Base-by-base conservation (phyloP, 2,888 invertebrate species). In the Odontocolon sp. region DNA sequence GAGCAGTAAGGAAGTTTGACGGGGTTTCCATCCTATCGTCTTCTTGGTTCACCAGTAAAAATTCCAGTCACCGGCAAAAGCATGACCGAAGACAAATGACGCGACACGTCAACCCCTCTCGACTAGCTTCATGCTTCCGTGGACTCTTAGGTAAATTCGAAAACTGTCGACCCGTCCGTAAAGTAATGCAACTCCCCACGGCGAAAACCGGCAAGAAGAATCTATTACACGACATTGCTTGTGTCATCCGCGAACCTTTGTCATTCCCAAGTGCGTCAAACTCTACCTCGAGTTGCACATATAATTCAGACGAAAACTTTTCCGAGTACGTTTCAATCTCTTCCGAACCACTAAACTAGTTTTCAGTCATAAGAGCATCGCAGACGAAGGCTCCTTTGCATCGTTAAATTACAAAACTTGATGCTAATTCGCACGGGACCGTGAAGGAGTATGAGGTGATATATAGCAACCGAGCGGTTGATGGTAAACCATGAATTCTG, bases 131-230 rank as follows among this genome's bases (percentile, higher is more conserved):
- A 50, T 56, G 47, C 26, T 47, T 28, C 36, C 76, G 18, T 52
- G 56, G 57, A 64, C 77, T 73, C 73, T 77, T 77, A 77, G 77
- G 77, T 77, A 77, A 77, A 77, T 77, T 77, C 73, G 69, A 77
- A 77, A 73, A 77, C 73, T 77, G 73, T 73, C 73, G 69, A 73
- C 68, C 73, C 47, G 64, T 56, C 72, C 73, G 64, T 73, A 68
- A 73, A 73, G 73, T 77, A 69, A 73, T 73, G 73, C 69, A 59
- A 73, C 57, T 77, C 57, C 0, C 47, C 54, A 31, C 21, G 26
- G 56, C 6, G 11, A 26, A 69, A 64, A 70, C 70, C 50, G 64
- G 57, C 74, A 63, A 54, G 73, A 66, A 69, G 64, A 77, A 77
- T 77, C 73, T 77, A 77, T 77, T 77, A 73, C 57, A 57, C 26